These are phyloP conservation scores for Acronicta alni DNA, from an alignment of 2,888 invertebrate species.

Conservation along the genomic window DNA sequence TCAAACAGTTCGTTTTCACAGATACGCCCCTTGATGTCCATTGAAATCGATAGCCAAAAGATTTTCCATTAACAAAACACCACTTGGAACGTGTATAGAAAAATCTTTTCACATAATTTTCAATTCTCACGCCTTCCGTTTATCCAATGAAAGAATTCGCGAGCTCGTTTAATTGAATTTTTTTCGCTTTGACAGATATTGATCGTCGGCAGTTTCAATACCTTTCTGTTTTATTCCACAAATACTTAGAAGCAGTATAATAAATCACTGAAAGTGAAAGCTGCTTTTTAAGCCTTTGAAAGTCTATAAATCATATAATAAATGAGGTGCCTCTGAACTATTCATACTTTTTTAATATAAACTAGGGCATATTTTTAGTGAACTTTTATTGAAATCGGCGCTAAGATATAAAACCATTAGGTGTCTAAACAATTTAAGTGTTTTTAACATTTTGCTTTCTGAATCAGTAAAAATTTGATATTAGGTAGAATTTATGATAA, in stretches of 20 bases:
- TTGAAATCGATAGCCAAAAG: constrained; percentile 68
- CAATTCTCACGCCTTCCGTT: constrained; percentile 81
- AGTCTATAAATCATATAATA: constrained; percentile 79
- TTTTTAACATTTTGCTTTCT: constrained; percentile 8
- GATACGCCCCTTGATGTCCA: constrained; percentile 57
- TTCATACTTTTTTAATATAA: constrained; percentile 47
- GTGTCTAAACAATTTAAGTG: no score
- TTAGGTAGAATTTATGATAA: background rate
- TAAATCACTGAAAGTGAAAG: constrained; percentile 83
- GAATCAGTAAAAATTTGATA: constrained; percentile 9
- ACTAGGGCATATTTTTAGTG: constrained; percentile 20
- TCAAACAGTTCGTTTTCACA: constrained; percentile 14
- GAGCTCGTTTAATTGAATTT: constrained; percentile 82
- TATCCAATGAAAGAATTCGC: constrained; percentile 79
- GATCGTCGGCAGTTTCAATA: constrained; percentile 80
- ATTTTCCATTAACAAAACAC: constrained; percentile 75
- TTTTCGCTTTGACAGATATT: constrained; percentile 84
- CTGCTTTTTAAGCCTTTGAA: constrained; percentile 77
- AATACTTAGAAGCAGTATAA: constrained; percentile 78
- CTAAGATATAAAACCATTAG: constrained; percentile 22
- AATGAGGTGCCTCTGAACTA: constrained; percentile 70
- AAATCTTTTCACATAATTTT: constrained; percentile 81
- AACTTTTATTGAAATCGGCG: constrained; percentile 27
- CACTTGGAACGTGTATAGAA: constrained; percentile 70
- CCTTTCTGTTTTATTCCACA: constrained; percentile 81